Percentiles rank a stretch among this genome's conserved stretches.
Conservation (phyloP, 2,888 invertebrate genomes). For the Drosophila mettleri region DNA sequence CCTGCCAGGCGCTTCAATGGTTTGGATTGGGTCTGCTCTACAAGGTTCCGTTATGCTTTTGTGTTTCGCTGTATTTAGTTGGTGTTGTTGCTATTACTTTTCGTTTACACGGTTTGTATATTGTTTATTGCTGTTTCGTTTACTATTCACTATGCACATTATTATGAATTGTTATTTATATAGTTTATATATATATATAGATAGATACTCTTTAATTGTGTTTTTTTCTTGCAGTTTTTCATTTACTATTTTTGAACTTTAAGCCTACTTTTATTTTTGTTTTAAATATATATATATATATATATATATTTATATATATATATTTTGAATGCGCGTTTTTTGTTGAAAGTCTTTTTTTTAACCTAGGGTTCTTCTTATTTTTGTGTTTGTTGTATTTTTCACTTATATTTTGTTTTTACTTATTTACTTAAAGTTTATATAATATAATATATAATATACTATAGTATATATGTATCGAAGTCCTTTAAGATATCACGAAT, state of each 20-base stretch:
- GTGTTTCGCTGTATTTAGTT: constrained; percentile 74
- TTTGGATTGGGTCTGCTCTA: constrained; percentile 12
- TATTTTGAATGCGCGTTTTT: constrained; percentile 74
- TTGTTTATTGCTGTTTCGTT: constrained; percentile 77
- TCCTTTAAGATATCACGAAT: constrained; percentile 85
- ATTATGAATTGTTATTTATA: constrained; percentile 55
- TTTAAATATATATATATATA: constrained; percentile 24
- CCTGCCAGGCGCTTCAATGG: constrained; percentile 13
- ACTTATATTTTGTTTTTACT: constrained; percentile 63
- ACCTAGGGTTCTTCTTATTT: constrained; percentile 77
- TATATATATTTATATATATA: constrained; percentile 26
- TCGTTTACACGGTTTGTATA: constrained; percentile 76
- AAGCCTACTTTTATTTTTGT: constrained; percentile 57
- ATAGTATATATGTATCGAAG: constrained; percentile 85
- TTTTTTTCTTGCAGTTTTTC: constrained; percentile 44
- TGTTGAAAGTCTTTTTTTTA: constrained; percentile 81
- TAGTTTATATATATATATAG: constrained; percentile 46
- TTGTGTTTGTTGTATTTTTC: constrained; percentile 66
- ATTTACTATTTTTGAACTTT: constrained; percentile 77
- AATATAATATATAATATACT: constrained; percentile 83
- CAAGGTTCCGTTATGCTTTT: constrained; percentile 35
- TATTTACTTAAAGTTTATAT: constrained; percentile 74
- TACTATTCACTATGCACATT: constrained; percentile 77
- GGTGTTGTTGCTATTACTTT: constrained; percentile 76
- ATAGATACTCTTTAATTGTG: constrained; percentile 70